Base-by-base conservation (phyloP, 2,888 invertebrate genomes). In the Parapristionchus giblindavisi region DNA sequence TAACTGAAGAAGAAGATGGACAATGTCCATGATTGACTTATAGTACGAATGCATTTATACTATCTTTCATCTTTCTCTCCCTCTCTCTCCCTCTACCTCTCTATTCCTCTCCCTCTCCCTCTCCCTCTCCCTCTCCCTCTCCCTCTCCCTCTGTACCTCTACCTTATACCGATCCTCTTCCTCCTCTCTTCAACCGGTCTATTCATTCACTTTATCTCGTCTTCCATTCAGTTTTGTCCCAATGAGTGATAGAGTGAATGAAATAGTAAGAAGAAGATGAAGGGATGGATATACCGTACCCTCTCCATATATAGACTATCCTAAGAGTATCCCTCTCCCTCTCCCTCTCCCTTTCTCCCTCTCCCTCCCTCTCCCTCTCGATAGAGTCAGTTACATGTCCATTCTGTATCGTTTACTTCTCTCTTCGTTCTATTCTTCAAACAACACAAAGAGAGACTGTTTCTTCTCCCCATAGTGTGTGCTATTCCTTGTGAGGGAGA, bases 371-470 rank as follows among this genome's bases (percentile, higher is more conserved):
- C 38, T 24, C 54, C n/a, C 36, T 27, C 61, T 61, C 61, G 27
- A 8, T n/a, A n/a, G n/a, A n/a, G n/a, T n/a, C n/a, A n/a, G 14
- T 61, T 27, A 6, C 36, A 29, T 27, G 14, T 61, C 32, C 61
- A 6, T 27, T 61, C 61, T 24, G 14, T 8, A 14, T 27, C 11
- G 8, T 34, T 32, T 27, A 6, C 14, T 61, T 17, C 61, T 65
- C 65, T 4, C 40, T 38, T 11, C 65, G 5, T 14, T 8, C 11
- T 29, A 27, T 34, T 27, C 54, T 54, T n/a, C n/a, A 17, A 5
- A 11, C 29, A 32, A 68, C 51, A 68, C 29, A 32, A 36, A 34
- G 68, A 68, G 68, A 52, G 38, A 68, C 63, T 63, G 60, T 60
- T 60, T 60, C 60, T 60, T 38, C 32, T 56, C 32, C 32, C 40